These are phyloP conservation scores for Prolemur simus DNA, from an alignment of 2,113 vertebrate species.

Conservation along the genomic window DNA sequence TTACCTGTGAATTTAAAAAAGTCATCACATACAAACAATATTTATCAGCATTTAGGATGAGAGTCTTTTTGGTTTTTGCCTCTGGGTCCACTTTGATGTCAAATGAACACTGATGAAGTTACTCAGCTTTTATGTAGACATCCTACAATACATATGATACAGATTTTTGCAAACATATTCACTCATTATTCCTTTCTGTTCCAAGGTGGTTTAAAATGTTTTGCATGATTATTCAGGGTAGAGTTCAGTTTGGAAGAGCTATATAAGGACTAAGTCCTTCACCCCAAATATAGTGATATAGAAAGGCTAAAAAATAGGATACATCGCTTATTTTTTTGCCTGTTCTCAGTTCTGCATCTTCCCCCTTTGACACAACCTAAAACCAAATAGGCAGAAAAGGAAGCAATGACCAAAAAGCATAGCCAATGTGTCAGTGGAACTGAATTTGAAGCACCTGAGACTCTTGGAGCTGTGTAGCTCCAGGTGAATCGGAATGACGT, in stretches of 20 bases:
- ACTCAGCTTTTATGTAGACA: background rate
- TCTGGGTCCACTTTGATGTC: constrained; percentile 9
- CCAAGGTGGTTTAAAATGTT: constrained; percentile 7
- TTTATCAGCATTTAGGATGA: constrained; percentile 60
- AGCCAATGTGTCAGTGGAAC: background rate
- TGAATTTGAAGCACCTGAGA: background rate
- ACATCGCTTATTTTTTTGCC: background rate
- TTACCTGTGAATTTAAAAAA: background rate
- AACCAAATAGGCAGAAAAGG: background rate
- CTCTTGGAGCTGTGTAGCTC: no score
- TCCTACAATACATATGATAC: constrained; percentile 33
- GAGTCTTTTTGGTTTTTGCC: constrained; percentile 4
- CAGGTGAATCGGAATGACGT: background rate
- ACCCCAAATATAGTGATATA: background rate
- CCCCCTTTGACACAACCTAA: background rate
- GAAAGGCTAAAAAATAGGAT: background rate
- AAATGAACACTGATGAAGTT: constrained; percentile 25
- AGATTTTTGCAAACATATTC: constrained; percentile 62
- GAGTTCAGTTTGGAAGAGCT: background rate
- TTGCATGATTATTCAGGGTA: background rate
- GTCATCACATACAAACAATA: constrained; percentile 34
- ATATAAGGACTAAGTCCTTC: background rate
- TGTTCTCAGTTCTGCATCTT: background rate
- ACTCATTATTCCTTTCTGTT: constrained; percentile 61
- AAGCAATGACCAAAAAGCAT: background rate